Conservation (phyloP, 2,113 vertebrate genomes). For the Neotragus pygmaeus region DNA sequence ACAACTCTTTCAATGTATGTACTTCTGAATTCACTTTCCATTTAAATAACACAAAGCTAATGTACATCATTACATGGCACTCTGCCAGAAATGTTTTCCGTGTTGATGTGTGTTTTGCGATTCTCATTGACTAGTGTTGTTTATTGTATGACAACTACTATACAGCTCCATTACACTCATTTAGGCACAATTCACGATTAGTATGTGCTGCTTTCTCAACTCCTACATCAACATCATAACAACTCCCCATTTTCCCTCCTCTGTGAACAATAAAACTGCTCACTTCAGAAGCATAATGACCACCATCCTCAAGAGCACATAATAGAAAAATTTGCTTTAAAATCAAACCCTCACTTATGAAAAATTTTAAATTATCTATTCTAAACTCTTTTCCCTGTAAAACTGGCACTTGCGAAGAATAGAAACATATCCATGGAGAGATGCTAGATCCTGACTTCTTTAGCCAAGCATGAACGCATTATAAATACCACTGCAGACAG, state of each 20-base stretch:
- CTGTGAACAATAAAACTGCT: not conserved
- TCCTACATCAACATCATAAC: not conserved
- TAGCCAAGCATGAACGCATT: slow-evolving; percentile 27
- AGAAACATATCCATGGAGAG: slow-evolving; percentile 39
- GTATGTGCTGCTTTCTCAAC: not conserved
- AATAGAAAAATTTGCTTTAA: slow-evolving; percentile 16
- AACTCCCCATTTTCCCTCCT: not conserved
- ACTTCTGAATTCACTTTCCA: not conserved
- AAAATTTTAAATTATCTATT: not conserved
- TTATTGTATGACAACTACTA: not conserved
- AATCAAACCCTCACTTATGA: not conserved
- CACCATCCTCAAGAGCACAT: not conserved
- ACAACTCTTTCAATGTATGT: not conserved
- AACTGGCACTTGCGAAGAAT: not conserved
- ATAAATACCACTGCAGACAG: slow-evolving; percentile 39
- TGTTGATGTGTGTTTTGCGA: not conserved
- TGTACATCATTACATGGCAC: not conserved
- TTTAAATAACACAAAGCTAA: not conserved
- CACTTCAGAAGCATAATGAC: not conserved
- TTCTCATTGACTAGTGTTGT: not conserved
- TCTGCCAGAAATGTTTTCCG: not conserved
- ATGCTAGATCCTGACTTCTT: not conserved
- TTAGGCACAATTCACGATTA: not conserved
- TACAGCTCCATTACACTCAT: not conserved
- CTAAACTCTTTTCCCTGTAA: not conserved